Evolutionary conservation across 2,113 vertebrate species (phyloP).

Genomic region (Cyprinodon tularosa): DNA sequence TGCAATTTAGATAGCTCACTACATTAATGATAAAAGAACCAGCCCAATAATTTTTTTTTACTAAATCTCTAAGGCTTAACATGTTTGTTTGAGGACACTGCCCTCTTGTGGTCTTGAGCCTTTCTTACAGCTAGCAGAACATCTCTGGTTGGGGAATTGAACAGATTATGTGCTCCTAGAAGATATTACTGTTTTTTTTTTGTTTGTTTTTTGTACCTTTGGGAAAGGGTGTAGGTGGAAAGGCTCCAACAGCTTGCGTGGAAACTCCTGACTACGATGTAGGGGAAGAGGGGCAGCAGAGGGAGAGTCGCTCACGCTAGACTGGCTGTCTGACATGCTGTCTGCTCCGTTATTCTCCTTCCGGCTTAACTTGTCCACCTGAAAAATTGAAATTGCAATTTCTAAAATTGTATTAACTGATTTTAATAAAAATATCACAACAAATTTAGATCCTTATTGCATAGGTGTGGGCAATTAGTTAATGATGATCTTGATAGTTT

Average conservation of each 20-base stretch:
- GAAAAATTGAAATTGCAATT: slow-evolving; percentile 34
- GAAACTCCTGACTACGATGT: slow-evolving; percentile 75
- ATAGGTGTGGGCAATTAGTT: neutral
- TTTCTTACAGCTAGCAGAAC: slow-evolving; percentile 3
- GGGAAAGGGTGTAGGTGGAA: slow-evolving; percentile 80
- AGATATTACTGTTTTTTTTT: slow-evolving; percentile 4
- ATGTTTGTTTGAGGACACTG: slow-evolving; percentile 44
- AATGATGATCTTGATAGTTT: neutral
- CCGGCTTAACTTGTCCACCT: slow-evolving; percentile 74
- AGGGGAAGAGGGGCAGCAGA: slow-evolving; percentile 65
- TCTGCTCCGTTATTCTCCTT: slow-evolving; percentile 74
- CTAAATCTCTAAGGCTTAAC: neutral
- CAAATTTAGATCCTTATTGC: neutral
- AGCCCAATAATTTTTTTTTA: neutral
- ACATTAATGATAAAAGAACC: neutral
- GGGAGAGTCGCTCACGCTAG: slow-evolving; percentile 74
- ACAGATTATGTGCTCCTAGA: slow-evolving; percentile 1
- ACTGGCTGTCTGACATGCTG: slow-evolving; percentile 76
- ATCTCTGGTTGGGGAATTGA: neutral
- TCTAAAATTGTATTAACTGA: slow-evolving; percentile 14
- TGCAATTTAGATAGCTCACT: no score
- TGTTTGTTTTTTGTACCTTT: slow-evolving; percentile 63
- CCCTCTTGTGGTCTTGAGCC: slow-evolving; percentile 55
- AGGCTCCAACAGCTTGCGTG: slow-evolving; percentile 72
- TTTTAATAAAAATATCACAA: slow-evolving; percentile 1